phyloP scores from a whole-genome alignment of 2,113 vertebrate genomes.

The Pterocles gutturalis region DNA sequence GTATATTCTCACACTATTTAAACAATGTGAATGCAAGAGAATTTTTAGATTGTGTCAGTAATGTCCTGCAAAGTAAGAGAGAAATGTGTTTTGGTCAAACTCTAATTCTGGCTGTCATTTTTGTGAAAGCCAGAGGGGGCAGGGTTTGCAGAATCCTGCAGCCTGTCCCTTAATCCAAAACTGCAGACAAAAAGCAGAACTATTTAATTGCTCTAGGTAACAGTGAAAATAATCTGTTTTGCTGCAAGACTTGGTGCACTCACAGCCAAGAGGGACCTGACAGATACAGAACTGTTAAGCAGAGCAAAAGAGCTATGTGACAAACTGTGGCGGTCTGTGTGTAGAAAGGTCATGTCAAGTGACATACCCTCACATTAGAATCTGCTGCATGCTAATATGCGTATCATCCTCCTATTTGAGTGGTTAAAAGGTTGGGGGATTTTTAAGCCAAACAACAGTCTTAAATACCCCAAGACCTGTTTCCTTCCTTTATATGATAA shows the following conservation, averaged over 20 bases:
- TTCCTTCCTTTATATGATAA: not conserved
- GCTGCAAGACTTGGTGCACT: not conserved
- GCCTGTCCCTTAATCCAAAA: not conserved
- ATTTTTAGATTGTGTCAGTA: not conserved
- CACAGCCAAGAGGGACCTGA: not conserved
- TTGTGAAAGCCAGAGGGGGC: not conserved
- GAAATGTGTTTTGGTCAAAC: not conserved
- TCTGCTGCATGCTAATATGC: not conserved
- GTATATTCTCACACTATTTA: not conserved
- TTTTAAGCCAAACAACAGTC: not conserved
- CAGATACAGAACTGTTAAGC: not conserved
- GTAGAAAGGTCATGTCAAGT: rapidly evolving
- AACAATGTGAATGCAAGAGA: not conserved
- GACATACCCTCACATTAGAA: not conserved
- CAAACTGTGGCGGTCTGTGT: not conserved
- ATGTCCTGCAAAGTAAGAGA: not conserved
- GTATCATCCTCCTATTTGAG: not conserved
- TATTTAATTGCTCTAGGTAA: not conserved
- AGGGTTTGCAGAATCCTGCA: not conserved
- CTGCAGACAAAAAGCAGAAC: not conserved
- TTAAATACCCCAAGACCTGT: not conserved
- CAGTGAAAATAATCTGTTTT: not conserved
- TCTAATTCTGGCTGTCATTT: not conserved
- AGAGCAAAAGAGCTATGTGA: not conserved
- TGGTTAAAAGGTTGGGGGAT: not conserved